A percentile compares a stretch with the other conserved stretches of the same genome.
Evolutionary conservation across 2,113 vertebrate species (phyloP).

Genomic region (Caranx ignobilis): DNA sequence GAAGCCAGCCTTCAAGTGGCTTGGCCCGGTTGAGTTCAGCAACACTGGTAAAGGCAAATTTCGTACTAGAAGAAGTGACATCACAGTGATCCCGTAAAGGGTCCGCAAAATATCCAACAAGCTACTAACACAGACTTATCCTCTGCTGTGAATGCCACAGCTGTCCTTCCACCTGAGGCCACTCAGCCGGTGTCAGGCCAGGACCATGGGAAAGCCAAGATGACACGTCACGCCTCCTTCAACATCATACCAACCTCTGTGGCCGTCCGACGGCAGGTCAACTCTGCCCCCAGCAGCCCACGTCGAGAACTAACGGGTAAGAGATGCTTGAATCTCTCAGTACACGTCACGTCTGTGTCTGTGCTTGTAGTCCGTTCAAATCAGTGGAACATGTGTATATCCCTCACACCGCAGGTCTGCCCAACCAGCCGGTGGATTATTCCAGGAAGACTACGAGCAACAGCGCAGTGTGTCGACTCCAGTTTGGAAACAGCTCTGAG

Average conservation of each 20-base stretch:
- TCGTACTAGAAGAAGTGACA: no score
- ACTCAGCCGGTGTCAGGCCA: constrained; percentile 38
- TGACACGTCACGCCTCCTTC: constrained; percentile 86
- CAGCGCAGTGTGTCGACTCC: constrained; percentile 81
- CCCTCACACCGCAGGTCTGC: constrained; percentile 51
- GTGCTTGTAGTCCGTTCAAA: background rate
- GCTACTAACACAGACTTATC: background rate
- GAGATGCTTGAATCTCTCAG: background rate
- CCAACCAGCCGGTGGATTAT: constrained; percentile 81
- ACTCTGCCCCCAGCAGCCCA: constrained; percentile 90
- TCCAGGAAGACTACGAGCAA: constrained; percentile 80
- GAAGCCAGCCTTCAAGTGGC: constrained; percentile 95
- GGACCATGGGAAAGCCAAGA: constrained; percentile 74
- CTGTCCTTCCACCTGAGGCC: background rate
- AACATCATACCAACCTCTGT: constrained; percentile 71
- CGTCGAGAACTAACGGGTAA: constrained; percentile 80
- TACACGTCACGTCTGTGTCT: background rate
- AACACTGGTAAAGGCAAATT: constrained; percentile 36
- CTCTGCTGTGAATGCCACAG: constrained; percentile 24
- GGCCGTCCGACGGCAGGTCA: constrained; percentile 80
- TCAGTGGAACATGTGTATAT: background rate
- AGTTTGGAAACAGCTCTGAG: constrained; percentile 83
- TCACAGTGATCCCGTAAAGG: no score
- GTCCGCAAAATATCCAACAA: no score
- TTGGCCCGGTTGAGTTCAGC: constrained; percentile 89